These are phyloP conservation scores for Cosmorhoe ocellata DNA, from an alignment of 2,888 invertebrate species.

Conservation along the genomic window DNA sequence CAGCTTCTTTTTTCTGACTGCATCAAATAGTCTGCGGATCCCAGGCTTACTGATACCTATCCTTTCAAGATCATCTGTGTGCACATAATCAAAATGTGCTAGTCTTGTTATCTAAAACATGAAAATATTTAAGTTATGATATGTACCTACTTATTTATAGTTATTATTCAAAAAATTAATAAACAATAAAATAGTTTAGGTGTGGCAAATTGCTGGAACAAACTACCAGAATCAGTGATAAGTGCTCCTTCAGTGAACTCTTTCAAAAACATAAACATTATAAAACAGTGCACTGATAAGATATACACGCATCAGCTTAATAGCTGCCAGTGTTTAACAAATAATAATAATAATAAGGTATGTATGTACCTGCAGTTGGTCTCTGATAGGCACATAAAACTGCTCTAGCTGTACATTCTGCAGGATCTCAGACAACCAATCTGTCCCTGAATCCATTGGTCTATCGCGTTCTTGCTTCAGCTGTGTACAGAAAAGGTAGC, in stretches of 20 bases:
- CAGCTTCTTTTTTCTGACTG: constrained; percentile 93
- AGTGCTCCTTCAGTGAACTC: no score
- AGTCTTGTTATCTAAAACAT: constrained; percentile 90
- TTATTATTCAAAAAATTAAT: no score
- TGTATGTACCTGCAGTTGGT: constrained; percentile 96
- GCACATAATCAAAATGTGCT: constrained; percentile 99
- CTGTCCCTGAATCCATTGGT: constrained; percentile 81
- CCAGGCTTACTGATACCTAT: constrained; percentile 98
- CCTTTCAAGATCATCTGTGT: constrained; percentile 95
- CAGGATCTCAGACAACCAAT: constrained; percentile 93
- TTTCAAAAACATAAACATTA: no score
- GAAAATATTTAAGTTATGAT: no score
- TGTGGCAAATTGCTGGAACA: no score
- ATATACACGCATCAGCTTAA: no score
- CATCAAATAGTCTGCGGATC: constrained; percentile 93
- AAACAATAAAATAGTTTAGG: no score
- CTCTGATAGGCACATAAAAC: constrained; percentile 93
- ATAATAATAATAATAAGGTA: no score
- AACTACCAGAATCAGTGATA: no score
- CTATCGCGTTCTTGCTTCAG: constrained; percentile 34
- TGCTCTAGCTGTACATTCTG: constrained; percentile 95
- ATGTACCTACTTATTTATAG: no score
- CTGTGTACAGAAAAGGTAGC: constrained; percentile 49
- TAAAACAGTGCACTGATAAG: no score
- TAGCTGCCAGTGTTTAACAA: no score